phyloP scores from a whole-genome alignment of 2,113 vertebrate genomes.

The Dryoscopus gambensis region DNA sequence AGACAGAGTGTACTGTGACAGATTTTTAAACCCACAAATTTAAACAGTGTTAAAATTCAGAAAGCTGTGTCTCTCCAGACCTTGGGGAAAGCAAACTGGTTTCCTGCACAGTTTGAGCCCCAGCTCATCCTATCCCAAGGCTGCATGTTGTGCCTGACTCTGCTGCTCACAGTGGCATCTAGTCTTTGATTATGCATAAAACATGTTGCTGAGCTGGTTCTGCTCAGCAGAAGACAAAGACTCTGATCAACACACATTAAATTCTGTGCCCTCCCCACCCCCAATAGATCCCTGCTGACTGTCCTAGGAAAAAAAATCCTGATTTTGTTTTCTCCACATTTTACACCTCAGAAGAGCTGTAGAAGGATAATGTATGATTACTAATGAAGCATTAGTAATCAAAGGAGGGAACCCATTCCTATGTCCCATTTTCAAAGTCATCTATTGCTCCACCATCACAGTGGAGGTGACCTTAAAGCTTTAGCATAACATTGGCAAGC shows the following conservation, averaged over 20 bases:
- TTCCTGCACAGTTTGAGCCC: background rate
- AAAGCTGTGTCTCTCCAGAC: background rate
- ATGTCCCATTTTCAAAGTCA: background rate
- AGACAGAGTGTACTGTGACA: background rate
- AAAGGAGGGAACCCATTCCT: background rate
- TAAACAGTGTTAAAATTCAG: background rate
- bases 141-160: background rate
- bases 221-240: background rate
- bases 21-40: background rate
- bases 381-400: background rate
- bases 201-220: background rate
- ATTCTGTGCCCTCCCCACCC: background rate
- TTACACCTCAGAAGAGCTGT: background rate
- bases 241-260: background rate
- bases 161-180: background rate
- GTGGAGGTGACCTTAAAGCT: background rate
- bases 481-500: background rate
- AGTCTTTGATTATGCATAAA: background rate
- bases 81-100: background rate
- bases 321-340: background rate
- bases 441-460: fast-evolving
- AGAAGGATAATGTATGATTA: background rate
- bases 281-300: background rate
- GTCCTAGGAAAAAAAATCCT: background rate
- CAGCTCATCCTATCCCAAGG: background rate